These are phyloP conservation scores for Dendrophyllia cribrosa DNA, from an alignment of 64 coral and sea anemone genomes.

Conservation along the genomic window DNA sequence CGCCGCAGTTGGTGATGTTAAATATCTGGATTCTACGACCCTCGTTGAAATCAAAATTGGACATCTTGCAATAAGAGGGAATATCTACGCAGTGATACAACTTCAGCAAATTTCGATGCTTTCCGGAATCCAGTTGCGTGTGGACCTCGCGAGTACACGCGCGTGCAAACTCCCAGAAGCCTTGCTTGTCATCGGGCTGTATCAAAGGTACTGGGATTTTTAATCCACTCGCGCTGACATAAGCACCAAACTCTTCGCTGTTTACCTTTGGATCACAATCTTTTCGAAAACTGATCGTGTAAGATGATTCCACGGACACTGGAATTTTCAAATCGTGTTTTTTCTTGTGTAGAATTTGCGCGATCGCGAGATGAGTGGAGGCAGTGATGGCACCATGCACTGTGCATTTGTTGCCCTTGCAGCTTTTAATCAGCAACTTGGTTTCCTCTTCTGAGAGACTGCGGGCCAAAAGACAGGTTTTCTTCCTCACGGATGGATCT, in stretches of 20 bases:
- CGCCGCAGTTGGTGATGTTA: constrained; percentile 50
- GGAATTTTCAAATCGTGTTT: constrained; percentile 2
- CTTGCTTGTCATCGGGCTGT: neutral
- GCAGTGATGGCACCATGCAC: constrained; percentile 63
- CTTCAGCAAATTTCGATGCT: constrained; percentile 59
- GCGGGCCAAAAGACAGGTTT: constrained; percentile 57
- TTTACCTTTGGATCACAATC: constrained; percentile 70
- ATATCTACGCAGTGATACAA: constrained; percentile 40
- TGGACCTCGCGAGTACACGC: constrained; percentile 62
- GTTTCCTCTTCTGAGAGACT: constrained; percentile 48
- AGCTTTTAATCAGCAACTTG: constrained; percentile 34
- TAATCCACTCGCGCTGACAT: constrained; percentile 25
- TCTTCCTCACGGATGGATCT: constrained; percentile 50
- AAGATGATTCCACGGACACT: constrained; percentile 48
- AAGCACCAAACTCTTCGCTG: constrained; percentile 70
- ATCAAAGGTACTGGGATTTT: constrained; percentile 38
- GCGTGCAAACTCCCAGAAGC: constrained; percentile 84
- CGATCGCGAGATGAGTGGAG: constrained; percentile 51
- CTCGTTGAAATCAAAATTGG: constrained; percentile 9
- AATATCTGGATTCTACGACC: constrained; percentile 35
- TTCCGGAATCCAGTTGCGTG: constrained; percentile 34
- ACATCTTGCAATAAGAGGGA: constrained; percentile 27
- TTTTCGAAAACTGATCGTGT: constrained; percentile 53
- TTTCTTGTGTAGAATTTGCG: constrained; percentile 51
- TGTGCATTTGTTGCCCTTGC: constrained; percentile 60